Percentiles rank a stretch among this genome's conserved stretches.
These are phyloP conservation scores for Arctopsyche grandis DNA, from an alignment of 1,140 invertebrate genomes.

Conservation along the genomic window DNA sequence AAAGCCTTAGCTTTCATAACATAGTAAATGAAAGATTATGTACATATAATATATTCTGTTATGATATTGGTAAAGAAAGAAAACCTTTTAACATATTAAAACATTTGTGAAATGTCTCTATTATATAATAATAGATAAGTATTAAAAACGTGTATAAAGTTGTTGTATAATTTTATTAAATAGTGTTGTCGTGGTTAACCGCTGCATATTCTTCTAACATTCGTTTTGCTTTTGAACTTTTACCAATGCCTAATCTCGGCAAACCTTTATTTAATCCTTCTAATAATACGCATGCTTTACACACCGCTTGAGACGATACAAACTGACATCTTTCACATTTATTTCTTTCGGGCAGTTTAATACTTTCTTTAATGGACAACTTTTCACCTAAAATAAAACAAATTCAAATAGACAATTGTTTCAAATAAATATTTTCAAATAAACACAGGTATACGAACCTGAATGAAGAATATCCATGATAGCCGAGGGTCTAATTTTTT, in stretches of 20 bases:
- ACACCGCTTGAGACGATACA: conserved; percentile 95
- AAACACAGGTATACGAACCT: conserved; percentile 65
- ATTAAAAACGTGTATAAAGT: too few relatives aligned
- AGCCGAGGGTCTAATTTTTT: conserved; percentile 90
- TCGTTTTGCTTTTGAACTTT: conserved; percentile 81
- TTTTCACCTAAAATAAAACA: conserved; percentile 78
- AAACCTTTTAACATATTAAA: too few relatives aligned
- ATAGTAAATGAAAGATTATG: conserved; percentile 56
- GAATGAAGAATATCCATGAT: conserved; percentile 99
- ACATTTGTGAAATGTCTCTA: too few relatives aligned
- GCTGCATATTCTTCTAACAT: conserved; percentile 60
- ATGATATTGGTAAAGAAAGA: too few relatives aligned
- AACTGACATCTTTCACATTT: conserved; percentile 90
- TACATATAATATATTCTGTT: not conserved
- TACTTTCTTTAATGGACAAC: conserved; percentile 81
- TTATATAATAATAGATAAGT: too few relatives aligned
- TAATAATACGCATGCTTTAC: conserved; percentile 95
- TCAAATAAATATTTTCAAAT: conserved; percentile 7
- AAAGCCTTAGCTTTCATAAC: conserved; percentile 78
- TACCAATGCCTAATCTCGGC: conserved; percentile 87
- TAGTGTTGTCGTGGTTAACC: too few relatives aligned
- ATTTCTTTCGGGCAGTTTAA: conserved; percentile 84
- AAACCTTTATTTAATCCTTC: conserved; percentile 95
- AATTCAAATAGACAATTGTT: conserved; percentile 45
- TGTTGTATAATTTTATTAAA: too few relatives aligned